Base-by-base conservation (phyloP, 2,888 invertebrate species). In the Brenthis hecate region DNA sequence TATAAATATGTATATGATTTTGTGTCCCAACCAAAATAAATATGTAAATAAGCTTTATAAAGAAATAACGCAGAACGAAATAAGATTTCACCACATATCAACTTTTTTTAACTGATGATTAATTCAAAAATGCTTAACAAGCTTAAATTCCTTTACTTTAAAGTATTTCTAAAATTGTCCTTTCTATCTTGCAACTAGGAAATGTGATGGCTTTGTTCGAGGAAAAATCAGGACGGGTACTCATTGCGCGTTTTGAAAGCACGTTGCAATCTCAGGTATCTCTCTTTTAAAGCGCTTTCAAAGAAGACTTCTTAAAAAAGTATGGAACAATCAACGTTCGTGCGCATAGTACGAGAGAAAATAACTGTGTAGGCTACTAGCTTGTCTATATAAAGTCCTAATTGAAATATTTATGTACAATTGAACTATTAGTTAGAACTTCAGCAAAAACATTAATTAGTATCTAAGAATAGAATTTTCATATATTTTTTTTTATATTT, bases 191-290 rank as follows among this genome's bases (percentile, higher is more conserved):
- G 13, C 19, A 48, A 55, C 57, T 51, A 57, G 32, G 36, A 56
- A 66, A 64, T 47, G 50, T 16, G 23, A 23, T 64, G 50, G 65
- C 72, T 60, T 68, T 66, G 72, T 70, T 68, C 23, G 54, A 23
- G 43, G 5, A 58, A 57, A 65, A 72, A 68, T 65, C 68, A 70
- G 72, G 66, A 70, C 70, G 54, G 65, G 8, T 23, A 60, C 56
- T 68, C 65, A 70, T 68, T 56, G 66, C 64, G 36, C 32, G 65
- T 55, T 71, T 57, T 70, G 68, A 66, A 70, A 64, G 57, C 63
- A 64, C 68, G 50, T 51, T 48, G 60, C 72, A 70, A 66, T 72
- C 68, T 70, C 70, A 70, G 66, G 66, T 72, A 68, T 70, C 50
- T 62, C 32, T 70, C 68, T 70, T 68, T 68, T 64, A 64, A 68